Base-by-base conservation (phyloP, 2,888 invertebrate species). In the Conops quadrifasciatus region DNA sequence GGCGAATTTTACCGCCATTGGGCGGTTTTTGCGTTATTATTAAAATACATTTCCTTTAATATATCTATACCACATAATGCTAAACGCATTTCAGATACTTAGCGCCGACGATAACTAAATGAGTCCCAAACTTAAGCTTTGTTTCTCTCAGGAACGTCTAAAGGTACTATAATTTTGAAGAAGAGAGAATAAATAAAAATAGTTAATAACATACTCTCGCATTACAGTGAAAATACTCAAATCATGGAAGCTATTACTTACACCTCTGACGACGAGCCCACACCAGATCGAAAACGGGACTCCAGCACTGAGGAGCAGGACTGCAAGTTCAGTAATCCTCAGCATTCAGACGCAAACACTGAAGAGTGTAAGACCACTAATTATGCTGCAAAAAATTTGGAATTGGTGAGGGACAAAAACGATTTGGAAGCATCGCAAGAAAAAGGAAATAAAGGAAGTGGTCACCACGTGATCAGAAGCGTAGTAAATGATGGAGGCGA, bases 211-310 rank as follows among this genome's bases (percentile, higher is more conserved):
- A 21, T 3, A 45, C 16, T 26, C 47, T 59, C 7, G 59, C 67
- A 9, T 36, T 36, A 36, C 9, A 67, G 58, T 21, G 36, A 58
- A 26, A 30, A 2, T 19, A 47, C 45, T 56, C 62, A 75, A 77
- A 79, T 81, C 76, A 83, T 83, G 83, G 82, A 83, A 78, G 75
- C 79, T 67, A 75, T 78, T 77, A 79, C 79, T 69, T 77, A 80
- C 69, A 73, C 79, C 76, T 76, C 76, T 70, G 76, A 77, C 73
- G 77, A 71, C 70, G 71, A 75, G 75, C 75, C 76, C 72, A 78
- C 73, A 73, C 72, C 73, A 71, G 75, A 76, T 13, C 36, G 36
- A 36, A 36, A 7, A 36, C 36, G 36, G 9, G 36, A 36, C 9
- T 36, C 51, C 71, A 60, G 64, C 30, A 63, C 59, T 43, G 60